A percentile compares a stretch with the other conserved stretches of the same genome.
Evolutionary conservation across 2,888 invertebrate species (phyloP).

Genomic region (Meandrusa payeni): DNA sequence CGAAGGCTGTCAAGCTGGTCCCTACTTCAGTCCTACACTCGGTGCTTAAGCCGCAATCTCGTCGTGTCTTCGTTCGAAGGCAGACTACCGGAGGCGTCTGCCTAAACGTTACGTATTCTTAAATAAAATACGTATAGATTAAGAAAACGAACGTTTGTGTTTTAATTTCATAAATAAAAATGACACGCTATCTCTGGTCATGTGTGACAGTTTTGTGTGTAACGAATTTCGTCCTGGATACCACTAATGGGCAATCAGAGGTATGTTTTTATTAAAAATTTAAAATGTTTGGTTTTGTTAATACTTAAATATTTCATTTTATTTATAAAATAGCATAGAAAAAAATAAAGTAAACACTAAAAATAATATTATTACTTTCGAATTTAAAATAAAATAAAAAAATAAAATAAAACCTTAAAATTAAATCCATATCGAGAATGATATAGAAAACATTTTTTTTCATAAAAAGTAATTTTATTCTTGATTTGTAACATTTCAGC

Average conservation of each 20-base stretch:
- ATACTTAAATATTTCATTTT: no score
- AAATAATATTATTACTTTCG: no score
- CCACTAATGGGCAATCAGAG: constrained; percentile 52
- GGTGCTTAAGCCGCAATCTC: constrained; percentile 16
- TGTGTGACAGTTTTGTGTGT: constrained; percentile 49
- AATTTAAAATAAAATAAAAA: no score
- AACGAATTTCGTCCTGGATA: constrained; percentile 49
- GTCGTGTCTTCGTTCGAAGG: constrained; percentile 19
- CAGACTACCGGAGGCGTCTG: constrained; percentile 29
- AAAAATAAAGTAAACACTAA: no score
- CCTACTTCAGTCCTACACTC: constrained; percentile 38
- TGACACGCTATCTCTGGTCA: constrained; percentile 41
- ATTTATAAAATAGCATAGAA: no score
- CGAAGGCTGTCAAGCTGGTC: constrained; percentile 58
- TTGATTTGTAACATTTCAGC: no score
- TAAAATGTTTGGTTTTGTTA: no score
- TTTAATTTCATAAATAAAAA: constrained; percentile 29
- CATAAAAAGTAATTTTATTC: neutral
- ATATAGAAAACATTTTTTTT: no score
- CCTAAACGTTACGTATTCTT: constrained; percentile 24
- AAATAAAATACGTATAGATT: constrained; percentile 21
- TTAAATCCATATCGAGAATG: no score
- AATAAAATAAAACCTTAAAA: no score
- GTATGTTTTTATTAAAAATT: constrained; percentile 42
- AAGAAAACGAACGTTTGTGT: constrained; percentile 10